These are phyloP conservation scores for Sitta carolinensis DNA, from an alignment of 2,797 vertebrate genomes.

Conservation along the genomic window DNA sequence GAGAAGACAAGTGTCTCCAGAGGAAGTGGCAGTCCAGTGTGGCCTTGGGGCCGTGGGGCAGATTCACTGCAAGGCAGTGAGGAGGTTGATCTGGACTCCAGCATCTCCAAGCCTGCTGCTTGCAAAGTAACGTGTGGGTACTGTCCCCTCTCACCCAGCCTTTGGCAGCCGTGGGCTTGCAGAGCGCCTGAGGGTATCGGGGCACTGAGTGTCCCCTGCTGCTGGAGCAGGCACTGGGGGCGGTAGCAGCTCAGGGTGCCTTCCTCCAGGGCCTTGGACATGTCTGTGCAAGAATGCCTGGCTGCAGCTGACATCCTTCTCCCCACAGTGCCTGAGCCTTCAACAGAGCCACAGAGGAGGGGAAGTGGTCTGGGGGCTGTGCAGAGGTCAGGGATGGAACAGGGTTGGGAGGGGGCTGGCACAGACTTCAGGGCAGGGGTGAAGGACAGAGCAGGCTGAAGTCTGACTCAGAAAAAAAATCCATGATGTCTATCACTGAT, in stretches of 20 bases:
- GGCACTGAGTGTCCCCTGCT: rapidly evolving
- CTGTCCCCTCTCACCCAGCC: rapidly evolving
- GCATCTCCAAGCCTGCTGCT: not conserved
- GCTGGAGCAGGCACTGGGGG: rapidly evolving
- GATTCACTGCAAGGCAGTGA: not conserved
- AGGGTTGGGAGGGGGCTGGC: not conserved
- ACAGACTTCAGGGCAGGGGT: not conserved
- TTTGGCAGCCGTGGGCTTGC: rapidly evolving
- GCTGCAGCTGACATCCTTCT: not conserved
- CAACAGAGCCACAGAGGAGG: not conserved
- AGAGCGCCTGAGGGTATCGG: rapidly evolving
- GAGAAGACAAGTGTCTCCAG: not conserved
- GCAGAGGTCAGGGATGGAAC: not conserved
- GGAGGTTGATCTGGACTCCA: not conserved
- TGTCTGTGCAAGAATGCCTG: not conserved
- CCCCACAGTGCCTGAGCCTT: not conserved
- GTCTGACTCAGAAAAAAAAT: not conserved
- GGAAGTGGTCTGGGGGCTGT: not conserved
- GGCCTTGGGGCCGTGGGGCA: not conserved
- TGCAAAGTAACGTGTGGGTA: rapidly evolving
- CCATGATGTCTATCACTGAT: rapidly evolving
- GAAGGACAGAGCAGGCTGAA: not conserved
- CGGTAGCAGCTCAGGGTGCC: rapidly evolving
- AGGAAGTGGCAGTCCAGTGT: not conserved
- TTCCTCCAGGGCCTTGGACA: not conserved